Evolutionary conservation across 92 coral and sea anemone species (phyloP), one percentile per base, ranked within the genome.

Genomic region (Metridium senile): DNA sequence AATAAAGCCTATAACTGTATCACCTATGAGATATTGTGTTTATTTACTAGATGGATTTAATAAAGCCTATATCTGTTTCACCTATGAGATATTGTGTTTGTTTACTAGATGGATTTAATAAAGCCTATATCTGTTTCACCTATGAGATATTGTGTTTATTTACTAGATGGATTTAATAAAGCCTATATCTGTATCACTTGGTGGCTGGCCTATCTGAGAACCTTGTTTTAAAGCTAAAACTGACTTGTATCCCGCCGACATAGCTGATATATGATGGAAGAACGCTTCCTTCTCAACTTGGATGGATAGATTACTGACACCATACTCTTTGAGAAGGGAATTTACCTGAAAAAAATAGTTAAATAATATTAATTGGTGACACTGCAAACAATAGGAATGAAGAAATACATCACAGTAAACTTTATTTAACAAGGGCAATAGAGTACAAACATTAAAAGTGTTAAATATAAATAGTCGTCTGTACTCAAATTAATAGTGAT

Each of bases 241-340:
- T 26, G 99, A 96, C 79, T 95, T 96, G 74, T 96, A 96, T 28
- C 99, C 99, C 45, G 97, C 99, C 1, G 98, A 96, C 59, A 96
- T 71, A 1, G 97, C 99, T 3, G 99, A 96, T 88, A 96, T 92
- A 31, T 96, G 99, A 63, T 96, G 96, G 74, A 96, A 96, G 72
- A 96, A 96, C 13, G 97, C 92, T 27, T 96, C 99, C 43, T 96
- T 96, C 70, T 96, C 99, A 1, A 93, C 99, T 75, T 96, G 99
- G 9, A 96, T 91, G 0, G 86, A 89, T 11, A 89, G 70, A 57
- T 93, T 85, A 63, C 74, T 92, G 23, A 96, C 85, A 25, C 99
- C 96, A 25, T 89, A 81, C 63, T 96, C 99, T 63, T 96, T 96
- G 59, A 96, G 85, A 0, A 96, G 84, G 0, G 89, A 76, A 17